These are phyloP conservation scores for Nothocercus julius DNA, from an alignment of 2,113 vertebrate genomes.

Conservation along the genomic window DNA sequence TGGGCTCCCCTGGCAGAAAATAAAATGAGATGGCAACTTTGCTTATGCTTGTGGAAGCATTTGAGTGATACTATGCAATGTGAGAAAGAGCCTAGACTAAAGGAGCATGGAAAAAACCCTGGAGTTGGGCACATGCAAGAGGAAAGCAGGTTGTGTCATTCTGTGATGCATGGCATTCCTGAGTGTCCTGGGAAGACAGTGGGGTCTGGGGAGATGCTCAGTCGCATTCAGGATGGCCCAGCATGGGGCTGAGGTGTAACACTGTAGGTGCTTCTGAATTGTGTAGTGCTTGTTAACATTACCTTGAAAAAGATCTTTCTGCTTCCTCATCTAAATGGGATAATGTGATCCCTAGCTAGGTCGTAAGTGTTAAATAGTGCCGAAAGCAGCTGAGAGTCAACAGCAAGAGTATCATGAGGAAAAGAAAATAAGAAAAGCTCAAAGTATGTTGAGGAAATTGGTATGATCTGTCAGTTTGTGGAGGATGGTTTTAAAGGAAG, in stretches of 20 bases:
- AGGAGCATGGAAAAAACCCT: not conserved
- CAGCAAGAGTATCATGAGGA: not conserved
- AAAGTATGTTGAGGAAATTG: not conserved
- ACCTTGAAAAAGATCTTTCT: not conserved
- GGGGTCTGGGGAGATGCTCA: not conserved
- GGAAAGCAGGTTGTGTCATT: not conserved
- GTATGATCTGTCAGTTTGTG: not conserved
- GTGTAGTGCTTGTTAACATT: not conserved
- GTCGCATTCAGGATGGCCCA: not conserved
- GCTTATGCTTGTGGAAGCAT: not conserved
- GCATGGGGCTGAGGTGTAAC: not conserved
- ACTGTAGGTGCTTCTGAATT: not conserved
- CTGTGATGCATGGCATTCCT: not conserved
- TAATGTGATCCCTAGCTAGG: not conserved
- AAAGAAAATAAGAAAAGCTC: not conserved
- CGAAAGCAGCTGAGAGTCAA: not conserved
- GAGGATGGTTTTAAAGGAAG: constrained; percentile 5
- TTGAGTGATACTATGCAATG: not conserved
- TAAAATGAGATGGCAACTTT: not conserved
- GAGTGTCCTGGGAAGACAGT: not conserved
- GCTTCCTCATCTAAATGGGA: not conserved
- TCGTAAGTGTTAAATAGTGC: not conserved
- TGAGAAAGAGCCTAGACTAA: not conserved
- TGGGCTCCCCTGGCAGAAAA: not conserved
- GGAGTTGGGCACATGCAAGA: not conserved